Percentiles rank a stretch among this genome's conserved stretches.
These are phyloP conservation scores for Drosophila repletoides DNA, from an alignment of 1,140 invertebrate genomes.

Conservation along the genomic window DNA sequence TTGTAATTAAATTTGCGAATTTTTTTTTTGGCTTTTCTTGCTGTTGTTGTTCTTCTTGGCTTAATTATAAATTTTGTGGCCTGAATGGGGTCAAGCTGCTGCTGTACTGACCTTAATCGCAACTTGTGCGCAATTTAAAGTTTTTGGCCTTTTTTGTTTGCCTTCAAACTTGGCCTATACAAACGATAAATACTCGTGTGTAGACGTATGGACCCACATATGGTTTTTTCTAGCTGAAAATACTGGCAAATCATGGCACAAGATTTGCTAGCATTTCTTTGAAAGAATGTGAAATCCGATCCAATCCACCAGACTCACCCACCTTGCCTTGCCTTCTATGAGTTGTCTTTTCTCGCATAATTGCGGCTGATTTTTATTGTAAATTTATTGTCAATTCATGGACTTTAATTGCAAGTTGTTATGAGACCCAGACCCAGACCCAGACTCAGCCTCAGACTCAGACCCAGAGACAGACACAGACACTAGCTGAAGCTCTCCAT, in stretches of 20 bases:
- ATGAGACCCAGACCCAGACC: slow-evolving; percentile 17
- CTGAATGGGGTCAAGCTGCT: slow-evolving; percentile 43
- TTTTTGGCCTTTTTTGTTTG: slow-evolving; percentile 3
- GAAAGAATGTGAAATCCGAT: slow-evolving; percentile 40
- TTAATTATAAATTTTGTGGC: background rate
- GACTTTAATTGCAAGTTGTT: slow-evolving; percentile 67
- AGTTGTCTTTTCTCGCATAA: slow-evolving; percentile 40
- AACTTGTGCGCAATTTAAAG: slow-evolving; percentile 48
- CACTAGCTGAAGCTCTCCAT: slow-evolving; percentile 12
- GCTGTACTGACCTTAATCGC: slow-evolving; percentile 48
- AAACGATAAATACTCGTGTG: slow-evolving; percentile 16
- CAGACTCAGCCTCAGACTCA: slow-evolving; percentile 1
- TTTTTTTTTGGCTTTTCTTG: slow-evolving; percentile 21
- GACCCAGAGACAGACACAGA: background rate
- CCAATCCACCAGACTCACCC: slow-evolving; percentile 51
- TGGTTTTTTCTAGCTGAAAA: slow-evolving; percentile 33
- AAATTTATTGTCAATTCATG: slow-evolving; percentile 75
- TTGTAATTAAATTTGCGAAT: slow-evolving; percentile 52
- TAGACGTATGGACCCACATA: slow-evolving; percentile 11
- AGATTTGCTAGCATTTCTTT: slow-evolving; percentile 60
- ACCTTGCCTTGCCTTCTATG: slow-evolving; percentile 14
- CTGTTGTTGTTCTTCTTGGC: background rate
- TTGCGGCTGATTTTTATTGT: slow-evolving; percentile 40
- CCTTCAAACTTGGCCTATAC: slow-evolving; percentile 29
- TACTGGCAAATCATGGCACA: slow-evolving; percentile 57